These are phyloP conservation scores for Camelus bactrianus DNA, from an alignment of 2,113 vertebrate species.

Conservation along the genomic window DNA sequence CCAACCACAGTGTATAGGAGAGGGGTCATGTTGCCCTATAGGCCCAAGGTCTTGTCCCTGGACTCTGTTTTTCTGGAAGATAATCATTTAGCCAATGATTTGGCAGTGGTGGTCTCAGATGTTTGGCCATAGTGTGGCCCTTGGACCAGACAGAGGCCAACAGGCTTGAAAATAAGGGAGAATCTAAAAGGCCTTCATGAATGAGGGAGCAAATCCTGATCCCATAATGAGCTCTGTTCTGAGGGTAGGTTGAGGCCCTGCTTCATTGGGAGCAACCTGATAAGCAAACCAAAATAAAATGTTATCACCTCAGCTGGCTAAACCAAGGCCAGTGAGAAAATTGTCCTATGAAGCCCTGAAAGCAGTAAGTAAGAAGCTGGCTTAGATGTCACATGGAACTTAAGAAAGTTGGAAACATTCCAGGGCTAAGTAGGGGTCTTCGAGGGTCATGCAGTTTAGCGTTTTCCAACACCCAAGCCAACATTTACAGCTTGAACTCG, in stretches of 20 bases:
- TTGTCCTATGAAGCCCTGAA: constrained; percentile 10
- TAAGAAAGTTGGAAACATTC: constrained; percentile 28
- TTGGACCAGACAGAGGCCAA: constrained; percentile 14
- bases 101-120: constrained; percentile 8
- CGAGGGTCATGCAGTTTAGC: background rate
- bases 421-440: background rate
- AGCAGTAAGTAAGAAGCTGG: background rate
- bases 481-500: constrained; percentile 13
- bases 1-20: background rate
- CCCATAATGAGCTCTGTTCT: background rate
- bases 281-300: background rate
- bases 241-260: background rate
- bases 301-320: constrained; percentile 10
- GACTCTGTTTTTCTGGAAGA: constrained; percentile 41
- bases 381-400: constrained; percentile 5
- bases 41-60: background rate
- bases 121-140: constrained; percentile 39
- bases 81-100: background rate
- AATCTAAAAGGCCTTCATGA: constrained; percentile 5
- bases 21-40: background rate
- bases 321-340: background rate
- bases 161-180: constrained; percentile 11
- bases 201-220: background rate
- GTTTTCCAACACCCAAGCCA: constrained; percentile 58
- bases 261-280: background rate